Evolutionary conservation across 2,113 vertebrate species (phyloP).

Genomic region (Caranx ignobilis): DNA sequence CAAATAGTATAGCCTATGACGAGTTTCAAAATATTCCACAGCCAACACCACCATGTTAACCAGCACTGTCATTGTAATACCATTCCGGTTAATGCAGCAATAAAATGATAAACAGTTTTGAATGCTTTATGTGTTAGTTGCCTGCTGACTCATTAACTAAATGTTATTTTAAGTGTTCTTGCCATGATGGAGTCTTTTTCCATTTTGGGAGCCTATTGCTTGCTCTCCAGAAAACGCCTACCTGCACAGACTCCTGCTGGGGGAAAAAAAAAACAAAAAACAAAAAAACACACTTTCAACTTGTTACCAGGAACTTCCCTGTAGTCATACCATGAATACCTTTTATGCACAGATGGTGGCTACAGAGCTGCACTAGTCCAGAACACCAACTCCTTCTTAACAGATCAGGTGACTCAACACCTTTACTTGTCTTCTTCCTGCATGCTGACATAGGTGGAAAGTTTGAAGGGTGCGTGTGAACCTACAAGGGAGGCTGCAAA

Average conservation of each 20-base stretch:
- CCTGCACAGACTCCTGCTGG: not conserved
- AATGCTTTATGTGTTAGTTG: too few species aligned
- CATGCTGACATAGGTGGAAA: constrained; percentile 13
- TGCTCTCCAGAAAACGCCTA: not conserved
- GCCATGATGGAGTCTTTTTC: not conserved
- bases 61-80: not conserved
- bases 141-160: not conserved
- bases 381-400: constrained; percentile 12
- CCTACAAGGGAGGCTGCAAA: not conserved
- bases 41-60: not conserved
- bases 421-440: constrained; percentile 29
- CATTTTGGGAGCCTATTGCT: not conserved
- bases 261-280: not conserved
- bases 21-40: not conserved
- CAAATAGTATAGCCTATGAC: not conserved
- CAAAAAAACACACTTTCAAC: constrained; percentile 16
- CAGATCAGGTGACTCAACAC: constrained; percentile 50
- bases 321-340: constrained; percentile 56
- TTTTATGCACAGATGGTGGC: constrained; percentile 54
- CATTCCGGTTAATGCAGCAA: not conserved
- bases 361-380: constrained; percentile 40
- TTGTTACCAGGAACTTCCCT: constrained; percentile 9
- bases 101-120: not conserved
- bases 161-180: too few species aligned
- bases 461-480: not conserved